Base-by-base conservation (phyloP, 2,888 invertebrate species). In the Gonocerus acuteangulatus region DNA sequence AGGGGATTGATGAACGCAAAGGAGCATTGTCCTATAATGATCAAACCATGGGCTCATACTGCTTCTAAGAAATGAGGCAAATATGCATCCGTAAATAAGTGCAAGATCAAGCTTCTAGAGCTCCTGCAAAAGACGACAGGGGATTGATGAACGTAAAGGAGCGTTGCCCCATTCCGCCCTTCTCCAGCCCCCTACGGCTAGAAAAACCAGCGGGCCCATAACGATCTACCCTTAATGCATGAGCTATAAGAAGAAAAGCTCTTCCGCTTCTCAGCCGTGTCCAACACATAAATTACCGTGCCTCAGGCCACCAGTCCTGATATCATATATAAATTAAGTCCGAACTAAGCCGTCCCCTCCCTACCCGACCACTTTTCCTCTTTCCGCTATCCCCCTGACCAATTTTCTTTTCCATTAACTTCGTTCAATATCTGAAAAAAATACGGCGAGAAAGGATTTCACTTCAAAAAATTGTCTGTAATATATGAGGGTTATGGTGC, bases 371-470 rank as follows among this genome's bases (percentile, higher is more conserved):
- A 27, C 27, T 27, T 9, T 27, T 9, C 9, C 51, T 27, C 48
- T 18, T 27, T 15, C 32, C 18, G 4, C 34, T 18, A 13, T 39
- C 19, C 36, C 36, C 21, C 39, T 52, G 18, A 22, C 36, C 52
- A 52, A 52, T 52, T 52, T 52, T 52, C 52, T 52, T 34, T 39
- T 39, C 52, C 52, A 52, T 52, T 52, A 52, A 52, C 52, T 42
- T 52, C 39, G 52, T 52, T 52, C 52, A 52, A 52, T 52, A 52
- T 52, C 52, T 21, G 52, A 42, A 52, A 39, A 52, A 47, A 52
- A 52, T 52, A 34, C 39, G 52, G 22, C 22, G 42, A 52, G 34
- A 52, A 52, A 42, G 52, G 52, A 42, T 52, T 52, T 52, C 52
- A 39, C 52, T 52, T 52, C 42, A 39, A 52, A 52, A 52, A 52